Evolutionary conservation across 2,797 vertebrate genomes (phyloP), one percentile per base, ranked within the genome.

Genomic region (Falco berigora): DNA sequence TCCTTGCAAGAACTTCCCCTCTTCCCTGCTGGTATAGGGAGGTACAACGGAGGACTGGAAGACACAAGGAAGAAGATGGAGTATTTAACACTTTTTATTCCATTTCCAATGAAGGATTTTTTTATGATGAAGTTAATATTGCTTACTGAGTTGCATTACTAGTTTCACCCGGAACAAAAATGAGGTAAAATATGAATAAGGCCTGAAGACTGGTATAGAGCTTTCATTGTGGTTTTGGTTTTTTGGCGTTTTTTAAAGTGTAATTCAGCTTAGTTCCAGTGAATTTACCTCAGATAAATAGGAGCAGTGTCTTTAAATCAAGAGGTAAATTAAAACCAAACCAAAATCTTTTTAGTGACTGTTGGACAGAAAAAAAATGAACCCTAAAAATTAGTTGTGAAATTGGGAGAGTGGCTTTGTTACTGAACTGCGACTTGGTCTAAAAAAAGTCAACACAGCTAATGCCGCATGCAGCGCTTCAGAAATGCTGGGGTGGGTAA

Each of bases 301-400:
- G 6, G 7, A 90, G 9, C 14, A 61, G 4, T 19, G 12, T 24
- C 46, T 66, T 84, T 50, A 94, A 92, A 90, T 55, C 32, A 86
- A 67, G 88, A 90, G 14, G 11, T 5, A 86, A 78, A 47, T 47
- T 84, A 49, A 79, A 74, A 73, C n/a, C 3, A 42, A 76, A 75
- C 25, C 1, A 64, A 69, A 85, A 78, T 2, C 3, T 30, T 78
- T 55, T 25, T 6, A 49, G 23, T 56, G 27, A 64, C 13, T 25
- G 4, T 19, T 53, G n/a, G 56, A 55, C 14, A 52, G 14, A 19
- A 61, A 30, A 30, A 40, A 12, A 2, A 0, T 1, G 6, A 62
- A 8, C 6, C 21, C 34, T 76, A 86, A 84, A 91, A 71, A 23
- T 58, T 24, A 73, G 24, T 53, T 84, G 19, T 75, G 66, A 86